Evolutionary conservation across 2,797 vertebrate genomes (phyloP).

Genomic region (Varecia variegata): DNA sequence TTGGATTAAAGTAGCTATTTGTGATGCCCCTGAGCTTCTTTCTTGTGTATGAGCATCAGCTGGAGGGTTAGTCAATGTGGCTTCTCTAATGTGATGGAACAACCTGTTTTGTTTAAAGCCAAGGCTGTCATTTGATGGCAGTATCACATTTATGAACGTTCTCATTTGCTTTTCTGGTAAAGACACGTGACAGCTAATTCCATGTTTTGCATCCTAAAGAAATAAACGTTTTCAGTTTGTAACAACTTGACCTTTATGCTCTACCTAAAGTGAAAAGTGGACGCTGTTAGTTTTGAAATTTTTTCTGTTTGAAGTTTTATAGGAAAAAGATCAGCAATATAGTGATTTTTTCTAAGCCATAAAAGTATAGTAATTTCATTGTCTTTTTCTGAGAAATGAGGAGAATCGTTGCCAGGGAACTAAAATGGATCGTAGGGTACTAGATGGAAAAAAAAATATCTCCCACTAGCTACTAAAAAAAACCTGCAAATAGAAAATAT

Average conservation of each 20-base stretch:
- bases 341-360: conserved; percentile 24
- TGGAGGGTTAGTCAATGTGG: not conserved
- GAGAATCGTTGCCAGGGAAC: conserved; percentile 63
- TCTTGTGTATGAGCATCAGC: not conserved
- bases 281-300: conserved; percentile 35
- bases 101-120: not conserved
- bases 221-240: not conserved
- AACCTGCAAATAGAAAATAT: conserved; percentile 53
- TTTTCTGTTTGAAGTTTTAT: conserved; percentile 48
- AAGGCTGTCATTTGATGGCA: not conserved
- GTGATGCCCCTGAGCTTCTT: not conserved
- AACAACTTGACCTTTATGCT: not conserved
- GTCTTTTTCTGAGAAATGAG: conserved; percentile 62
- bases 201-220: not conserved
- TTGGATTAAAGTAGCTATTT: not conserved
- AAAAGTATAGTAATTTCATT: conserved; percentile 57
- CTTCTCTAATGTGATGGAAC: not conserved
- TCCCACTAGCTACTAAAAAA: conserved; percentile 19
- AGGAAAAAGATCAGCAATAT: conserved; percentile 34
- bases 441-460: conserved; percentile 39
- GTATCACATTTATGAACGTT: not conserved
- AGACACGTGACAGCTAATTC: not conserved
- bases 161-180: not conserved
- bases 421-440: conserved; percentile 45
- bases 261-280: not conserved